Percentiles rank a stretch among this genome's conserved stretches.
Evolutionary conservation across 1,140 invertebrate species (phyloP).

Genomic region (Trichonephila inaurata): DNA sequence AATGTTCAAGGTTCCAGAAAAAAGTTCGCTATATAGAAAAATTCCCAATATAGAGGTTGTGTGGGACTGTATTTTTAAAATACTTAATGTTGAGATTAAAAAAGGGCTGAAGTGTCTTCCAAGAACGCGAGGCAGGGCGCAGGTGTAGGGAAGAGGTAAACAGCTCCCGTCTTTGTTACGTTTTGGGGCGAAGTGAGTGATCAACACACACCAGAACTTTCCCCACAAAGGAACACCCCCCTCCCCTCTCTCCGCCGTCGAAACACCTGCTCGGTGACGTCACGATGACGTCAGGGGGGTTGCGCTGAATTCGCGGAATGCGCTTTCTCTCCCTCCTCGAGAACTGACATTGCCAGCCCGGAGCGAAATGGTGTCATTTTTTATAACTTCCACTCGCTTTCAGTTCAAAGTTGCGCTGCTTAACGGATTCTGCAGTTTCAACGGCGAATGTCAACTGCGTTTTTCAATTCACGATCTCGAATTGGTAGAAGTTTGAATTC

Average conservation of each 20-base stretch:
- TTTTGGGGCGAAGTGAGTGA: neutral
- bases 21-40: too few relatives aligned
- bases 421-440: too few relatives aligned
- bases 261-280: neutral
- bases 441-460: too few relatives aligned
- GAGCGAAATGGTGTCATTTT: neutral
- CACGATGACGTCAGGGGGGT: slow-evolving; percentile 5
- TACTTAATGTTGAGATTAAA: too few relatives aligned
- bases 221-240: neutral
- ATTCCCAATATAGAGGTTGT: too few relatives aligned
- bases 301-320: slow-evolving; percentile 23
- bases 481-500: too few relatives aligned
- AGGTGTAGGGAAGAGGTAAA: too few relatives aligned
- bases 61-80: too few relatives aligned
- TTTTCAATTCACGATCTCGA: too few relatives aligned
- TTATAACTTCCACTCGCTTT: neutral
- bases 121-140: too few relatives aligned
- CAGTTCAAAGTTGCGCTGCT: neutral
- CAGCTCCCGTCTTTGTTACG: neutral
- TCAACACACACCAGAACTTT: neutral
- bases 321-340: neutral
- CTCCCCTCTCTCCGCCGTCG: neutral
- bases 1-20: too few relatives aligned
- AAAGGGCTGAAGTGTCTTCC: too few relatives aligned
- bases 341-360: neutral